Conservation (phyloP, 2,113 vertebrate species). For the Vidua macroura region DNA sequence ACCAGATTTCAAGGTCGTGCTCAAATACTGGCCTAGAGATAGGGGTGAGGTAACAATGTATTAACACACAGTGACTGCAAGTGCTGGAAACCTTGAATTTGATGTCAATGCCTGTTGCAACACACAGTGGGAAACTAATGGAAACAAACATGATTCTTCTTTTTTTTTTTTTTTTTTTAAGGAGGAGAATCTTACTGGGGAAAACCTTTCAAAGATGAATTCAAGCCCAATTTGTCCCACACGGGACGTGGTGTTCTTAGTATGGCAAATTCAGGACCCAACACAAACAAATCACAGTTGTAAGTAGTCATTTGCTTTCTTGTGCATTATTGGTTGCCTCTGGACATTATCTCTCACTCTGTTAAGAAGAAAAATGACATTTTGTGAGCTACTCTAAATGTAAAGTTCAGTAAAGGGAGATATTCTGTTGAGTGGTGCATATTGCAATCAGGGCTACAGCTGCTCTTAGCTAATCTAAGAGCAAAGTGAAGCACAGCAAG, state of each 20-base stretch:
- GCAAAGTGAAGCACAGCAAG: not conserved
- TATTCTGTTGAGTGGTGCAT: not conserved
- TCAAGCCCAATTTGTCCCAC: slow-evolving; percentile 92
- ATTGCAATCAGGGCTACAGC: not conserved
- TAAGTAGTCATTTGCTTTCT: slow-evolving; percentile 74
- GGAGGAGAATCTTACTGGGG: slow-evolving; percentile 95
- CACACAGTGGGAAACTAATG: not conserved
- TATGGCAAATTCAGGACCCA: slow-evolving; percentile 98
- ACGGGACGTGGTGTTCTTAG: slow-evolving; percentile 92
- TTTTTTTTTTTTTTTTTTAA: slow-evolving; percentile 11
- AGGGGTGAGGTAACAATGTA: not conserved
- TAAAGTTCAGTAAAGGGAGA: slow-evolving; percentile 2
- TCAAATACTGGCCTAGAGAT: not conserved
- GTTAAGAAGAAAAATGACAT: slow-evolving; percentile 22
- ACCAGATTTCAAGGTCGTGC: not conserved
- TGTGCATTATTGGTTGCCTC: not conserved
- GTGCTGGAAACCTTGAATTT: not conserved
- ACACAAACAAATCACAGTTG: slow-evolving; percentile 98
- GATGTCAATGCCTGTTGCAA: not conserved
- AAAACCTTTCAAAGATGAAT: slow-evolving; percentile 92
- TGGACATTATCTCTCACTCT: not conserved
- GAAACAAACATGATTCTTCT: not conserved
- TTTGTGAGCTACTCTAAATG: not conserved
- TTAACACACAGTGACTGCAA: not conserved
- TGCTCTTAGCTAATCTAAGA: not conserved